A percentile compares a stretch with the other conserved stretches of the same genome.
Evolutionary conservation across 1,140 invertebrate genomes (phyloP).

Genomic region (Drosophila triauraria): DNA sequence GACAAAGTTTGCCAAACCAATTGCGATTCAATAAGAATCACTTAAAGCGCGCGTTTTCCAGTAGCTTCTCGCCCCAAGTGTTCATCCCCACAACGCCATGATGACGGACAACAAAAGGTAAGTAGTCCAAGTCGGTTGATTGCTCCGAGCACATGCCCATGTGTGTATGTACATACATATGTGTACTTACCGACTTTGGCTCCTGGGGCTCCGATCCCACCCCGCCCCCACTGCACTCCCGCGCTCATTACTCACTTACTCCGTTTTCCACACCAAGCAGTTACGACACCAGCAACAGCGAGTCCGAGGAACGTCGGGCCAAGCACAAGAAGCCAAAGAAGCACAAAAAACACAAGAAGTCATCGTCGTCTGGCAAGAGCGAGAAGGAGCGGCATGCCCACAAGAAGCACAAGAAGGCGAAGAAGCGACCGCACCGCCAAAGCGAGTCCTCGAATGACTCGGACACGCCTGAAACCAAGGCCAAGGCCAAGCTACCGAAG

Average conservation of each 20-base stretch:
- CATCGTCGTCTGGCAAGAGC: constrained; percentile 28
- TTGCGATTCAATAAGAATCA: not conserved
- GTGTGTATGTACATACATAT: constrained; percentile 36
- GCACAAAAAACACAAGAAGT: constrained; percentile 86
- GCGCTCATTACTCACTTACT: constrained; percentile 11
- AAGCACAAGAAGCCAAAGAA: constrained; percentile 86
- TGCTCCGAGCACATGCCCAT: constrained; percentile 12
- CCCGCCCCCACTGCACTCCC: constrained; percentile 7
- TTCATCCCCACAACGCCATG: constrained; percentile 35
- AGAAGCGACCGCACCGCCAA: constrained; percentile 62
- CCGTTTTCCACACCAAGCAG: constrained; percentile 27
- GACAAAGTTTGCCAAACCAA: constrained; percentile 6
- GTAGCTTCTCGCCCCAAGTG: not conserved
- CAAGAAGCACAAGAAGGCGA: constrained; percentile 76
- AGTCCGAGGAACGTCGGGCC: constrained; percentile 62
- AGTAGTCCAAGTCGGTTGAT: constrained; percentile 29
- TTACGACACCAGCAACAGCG: constrained; percentile 71
- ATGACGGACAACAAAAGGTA: constrained; percentile 80
- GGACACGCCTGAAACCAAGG: constrained; percentile 19
- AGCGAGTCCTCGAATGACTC: constrained; percentile 67
- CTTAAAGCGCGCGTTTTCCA: not conserved
- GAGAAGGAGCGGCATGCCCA: constrained; percentile 69
- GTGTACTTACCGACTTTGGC: constrained; percentile 18
- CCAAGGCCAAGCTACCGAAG: constrained; percentile 52
- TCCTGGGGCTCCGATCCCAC: not conserved